Evolutionary conservation across 2,888 invertebrate genomes (phyloP).

Genomic region (Lasioglossum figueresi): DNA sequence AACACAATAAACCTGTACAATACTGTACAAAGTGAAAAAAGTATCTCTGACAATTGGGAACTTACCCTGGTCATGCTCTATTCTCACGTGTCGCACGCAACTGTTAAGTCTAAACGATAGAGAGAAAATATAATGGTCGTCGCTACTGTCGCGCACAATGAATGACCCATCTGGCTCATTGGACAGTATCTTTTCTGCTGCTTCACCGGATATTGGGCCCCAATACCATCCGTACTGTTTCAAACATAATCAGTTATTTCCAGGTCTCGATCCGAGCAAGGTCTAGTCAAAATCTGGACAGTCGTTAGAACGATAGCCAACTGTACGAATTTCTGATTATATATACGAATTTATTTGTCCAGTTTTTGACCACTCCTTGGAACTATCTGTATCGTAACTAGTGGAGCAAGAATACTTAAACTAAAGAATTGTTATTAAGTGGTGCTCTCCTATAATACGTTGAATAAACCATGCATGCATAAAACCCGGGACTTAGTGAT

Average conservation of each 20-base stretch:
- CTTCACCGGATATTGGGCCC: constrained; percentile 96
- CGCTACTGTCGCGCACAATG: constrained; percentile 96
- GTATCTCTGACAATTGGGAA: neutral
- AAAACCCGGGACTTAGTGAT: neutral
- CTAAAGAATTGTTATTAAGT: neutral
- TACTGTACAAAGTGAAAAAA: neutral
- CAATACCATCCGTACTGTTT: constrained; percentile 97
- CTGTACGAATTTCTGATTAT: neutral
- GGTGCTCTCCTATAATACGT: neutral
- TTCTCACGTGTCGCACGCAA: constrained; percentile 94
- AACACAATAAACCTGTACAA: neutral
- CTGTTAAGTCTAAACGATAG: constrained; percentile 96
- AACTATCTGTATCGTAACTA: neutral
- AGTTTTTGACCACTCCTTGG: neutral
- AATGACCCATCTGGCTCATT: constrained; percentile 97
- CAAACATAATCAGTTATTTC: constrained; percentile 24
- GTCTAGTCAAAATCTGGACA: neutral
- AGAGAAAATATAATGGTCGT: constrained; percentile 97
- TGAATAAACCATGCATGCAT: neutral
- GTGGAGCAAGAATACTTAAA: neutral
- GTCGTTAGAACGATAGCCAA: neutral
- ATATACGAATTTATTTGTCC: neutral
- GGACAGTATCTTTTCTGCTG: constrained; percentile 95
- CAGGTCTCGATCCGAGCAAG: neutral
- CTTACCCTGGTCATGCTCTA: constrained; percentile 96